Evolutionary conservation across 2,888 invertebrate species (phyloP), one percentile per base, ranked within the genome.

Genomic region (Tholera decimalis): DNA sequence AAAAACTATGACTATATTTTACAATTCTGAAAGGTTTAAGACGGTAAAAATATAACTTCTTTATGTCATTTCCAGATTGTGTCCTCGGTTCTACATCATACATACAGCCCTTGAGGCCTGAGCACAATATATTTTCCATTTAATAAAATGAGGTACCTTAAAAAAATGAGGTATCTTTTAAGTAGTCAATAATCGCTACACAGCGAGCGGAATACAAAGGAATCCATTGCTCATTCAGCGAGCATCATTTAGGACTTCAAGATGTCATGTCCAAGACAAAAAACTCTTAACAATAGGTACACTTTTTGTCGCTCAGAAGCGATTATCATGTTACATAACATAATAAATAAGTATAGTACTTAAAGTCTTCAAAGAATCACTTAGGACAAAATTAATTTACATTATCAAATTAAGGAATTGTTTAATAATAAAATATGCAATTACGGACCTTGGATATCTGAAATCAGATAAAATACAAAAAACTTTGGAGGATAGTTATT

Each of bases 191-290:
- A 64, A 70, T 64, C 26, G 39, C 53, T 1, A 43, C 7, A 47
- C 53, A 49, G 49, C 9, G 37, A 44, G 22, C 33, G 37, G 51
- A 67, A 78, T 60, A 74, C 71, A 61, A 75, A 79, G n/a, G 35
- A 46, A 53, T 43, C 24, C 47, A 63, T 67, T 60, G 39, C 43
- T 72, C 69, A 75, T 69, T 66, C 58, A 20, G 49, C 46, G 24
- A 63, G 54, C 65, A 47, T 54, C 41, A 63, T 62, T 62, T 65
- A 55, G 61, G 24, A 60, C 57, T 53, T 73, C 47, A 63, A 63
- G 53, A 49, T 65, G 69, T 67, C 76, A 56, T n/a, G 43, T 9
- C 18, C n/a, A 47, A 61, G 46, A 73, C 39, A 69, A 73, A 35
- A 63, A 66, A 70, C 47, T 57, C 18, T 28, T 49, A 49, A 74